A percentile compares a stretch with the other conserved stretches of the same genome.
phyloP scores from a whole-genome alignment of 2,797 vertebrate genomes.

The Phalloptychus januarius region DNA sequence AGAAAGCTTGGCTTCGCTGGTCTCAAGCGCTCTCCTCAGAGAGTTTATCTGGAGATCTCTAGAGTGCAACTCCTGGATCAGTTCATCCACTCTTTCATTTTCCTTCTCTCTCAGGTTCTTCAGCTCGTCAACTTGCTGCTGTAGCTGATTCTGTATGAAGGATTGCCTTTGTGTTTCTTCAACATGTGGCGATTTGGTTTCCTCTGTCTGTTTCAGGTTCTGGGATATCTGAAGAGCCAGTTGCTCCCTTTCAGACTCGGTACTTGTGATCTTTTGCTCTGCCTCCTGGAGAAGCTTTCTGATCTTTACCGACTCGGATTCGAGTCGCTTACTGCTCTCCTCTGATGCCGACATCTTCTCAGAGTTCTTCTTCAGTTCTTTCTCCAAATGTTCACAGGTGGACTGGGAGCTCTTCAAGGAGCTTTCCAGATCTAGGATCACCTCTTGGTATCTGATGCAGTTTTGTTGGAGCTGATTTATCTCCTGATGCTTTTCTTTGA shows the following conservation, averaged over 20 bases:
- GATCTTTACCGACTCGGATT: slow-evolving; percentile 66
- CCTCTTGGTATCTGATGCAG: slow-evolving; percentile 88
- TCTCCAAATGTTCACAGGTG: slow-evolving; percentile 68
- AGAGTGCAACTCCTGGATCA: slow-evolving; percentile 70
- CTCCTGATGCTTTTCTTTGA: slow-evolving; percentile 91
- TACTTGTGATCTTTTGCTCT: slow-evolving; percentile 59
- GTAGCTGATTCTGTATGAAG: slow-evolving; percentile 75
- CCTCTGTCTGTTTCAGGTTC: slow-evolving; percentile 59
- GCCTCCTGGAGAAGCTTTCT: slow-evolving; percentile 72
- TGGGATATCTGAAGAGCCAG: slow-evolving; percentile 70
- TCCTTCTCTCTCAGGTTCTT: slow-evolving; percentile 69
- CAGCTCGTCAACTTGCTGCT: slow-evolving; percentile 73
- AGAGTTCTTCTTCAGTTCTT: slow-evolving; percentile 70
- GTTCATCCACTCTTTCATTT: slow-evolving; percentile 52
- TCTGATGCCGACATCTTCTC: slow-evolving; percentile 66
- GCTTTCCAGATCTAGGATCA: slow-evolving; percentile 86
- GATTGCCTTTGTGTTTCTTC: slow-evolving; percentile 66
- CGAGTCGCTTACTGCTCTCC: slow-evolving; percentile 59
- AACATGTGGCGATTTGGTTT: slow-evolving; percentile 41
- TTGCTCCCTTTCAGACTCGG: slow-evolving; percentile 75
- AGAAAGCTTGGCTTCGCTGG: slow-evolving; percentile 74
- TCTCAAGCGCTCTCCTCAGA: slow-evolving; percentile 79
- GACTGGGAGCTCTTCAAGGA: slow-evolving; percentile 78
- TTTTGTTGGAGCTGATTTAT: slow-evolving; percentile 88
- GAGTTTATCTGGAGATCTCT: slow-evolving; percentile 77